These are phyloP conservation scores for Peromyscus polionotus DNA, from an alignment of 2,113 vertebrate species.

Conservation along the genomic window DNA sequence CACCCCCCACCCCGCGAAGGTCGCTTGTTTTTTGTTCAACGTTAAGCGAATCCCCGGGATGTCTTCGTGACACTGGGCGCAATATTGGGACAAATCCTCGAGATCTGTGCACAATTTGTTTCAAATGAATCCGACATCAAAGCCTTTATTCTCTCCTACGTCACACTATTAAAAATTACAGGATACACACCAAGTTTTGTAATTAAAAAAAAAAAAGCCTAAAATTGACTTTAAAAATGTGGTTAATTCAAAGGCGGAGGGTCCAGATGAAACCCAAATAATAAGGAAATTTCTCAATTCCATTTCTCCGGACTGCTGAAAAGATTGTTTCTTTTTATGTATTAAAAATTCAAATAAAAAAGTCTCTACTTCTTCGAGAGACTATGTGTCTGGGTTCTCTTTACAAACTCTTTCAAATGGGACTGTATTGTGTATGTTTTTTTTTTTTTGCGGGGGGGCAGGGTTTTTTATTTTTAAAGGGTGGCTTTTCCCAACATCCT, in stretches of 20 bases:
- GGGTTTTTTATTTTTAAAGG: not conserved
- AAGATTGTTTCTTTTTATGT: constrained; percentile 61
- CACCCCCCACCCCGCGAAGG: not conserved
- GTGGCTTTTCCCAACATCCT: constrained; percentile 71
- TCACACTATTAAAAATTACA: constrained; percentile 68
- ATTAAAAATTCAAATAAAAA: constrained; percentile 73
- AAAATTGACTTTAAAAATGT: constrained; percentile 65
- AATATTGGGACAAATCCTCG: constrained; percentile 17
- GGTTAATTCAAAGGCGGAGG: not conserved
- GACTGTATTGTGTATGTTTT: not conserved
- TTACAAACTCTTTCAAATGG: constrained; percentile 62
- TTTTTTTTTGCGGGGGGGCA: not conserved
- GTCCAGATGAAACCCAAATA: constrained; percentile 39
- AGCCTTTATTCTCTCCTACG: constrained; percentile 63
- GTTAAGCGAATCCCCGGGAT: constrained; percentile 28
- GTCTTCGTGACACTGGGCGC: constrained; percentile 47
- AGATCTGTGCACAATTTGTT: constrained; percentile 67
- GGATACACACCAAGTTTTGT: constrained; percentile 5
- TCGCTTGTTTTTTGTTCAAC: not conserved
- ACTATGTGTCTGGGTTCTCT: constrained; percentile 66
- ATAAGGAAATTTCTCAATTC: constrained; percentile 1
- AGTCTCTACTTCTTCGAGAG: constrained; percentile 24
- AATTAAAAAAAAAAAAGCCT: constrained; percentile 21
- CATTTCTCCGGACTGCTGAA: constrained; percentile 46
- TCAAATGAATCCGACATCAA: constrained; percentile 65